Percentiles rank a stretch among this genome's conserved stretches.
Evolutionary conservation across 53 echinoderm and acorn worm species (phyloP).

Genomic region (Antedon mediterranea): DNA sequence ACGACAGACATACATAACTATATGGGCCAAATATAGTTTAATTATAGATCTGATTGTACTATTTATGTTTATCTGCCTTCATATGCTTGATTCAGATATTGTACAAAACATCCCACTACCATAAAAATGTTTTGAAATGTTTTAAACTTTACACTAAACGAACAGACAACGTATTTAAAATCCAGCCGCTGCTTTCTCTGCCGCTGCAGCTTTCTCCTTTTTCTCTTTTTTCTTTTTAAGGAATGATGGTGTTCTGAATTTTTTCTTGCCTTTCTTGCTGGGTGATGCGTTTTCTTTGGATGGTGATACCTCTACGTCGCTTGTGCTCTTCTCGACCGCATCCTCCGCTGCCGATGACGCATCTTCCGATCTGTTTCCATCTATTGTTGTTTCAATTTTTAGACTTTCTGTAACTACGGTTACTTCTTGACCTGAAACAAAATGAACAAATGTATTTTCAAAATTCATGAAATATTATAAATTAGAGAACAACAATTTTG

Average conservation of each 20-base stretch:
- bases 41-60: too few relatives aligned
- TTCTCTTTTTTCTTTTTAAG: constrained; percentile 70
- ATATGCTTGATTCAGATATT: neutral
- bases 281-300: constrained; percentile 87
- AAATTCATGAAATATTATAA: too few relatives aligned
- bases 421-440: neutral
- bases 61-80: neutral
- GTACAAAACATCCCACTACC: neutral
- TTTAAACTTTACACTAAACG: neutral
- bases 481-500: too few relatives aligned
- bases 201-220: constrained; percentile 77
- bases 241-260: constrained; percentile 98
- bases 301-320: constrained; percentile 80
- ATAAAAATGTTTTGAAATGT: neutral
- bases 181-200: neutral
- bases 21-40: too few relatives aligned
- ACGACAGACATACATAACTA: too few relatives aligned
- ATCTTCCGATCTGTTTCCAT: constrained; percentile 26
- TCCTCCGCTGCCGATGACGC: constrained; percentile 47
- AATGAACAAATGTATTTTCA: too few relatives aligned
- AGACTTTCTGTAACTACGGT: neutral
- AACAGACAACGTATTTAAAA: neutral
- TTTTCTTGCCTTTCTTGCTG: constrained; percentile 92
- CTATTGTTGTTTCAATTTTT: constrained; percentile 29
- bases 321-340: constrained; percentile 18